Conservation (phyloP, 2,888 invertebrate species). For the Trilocha varians region DNA sequence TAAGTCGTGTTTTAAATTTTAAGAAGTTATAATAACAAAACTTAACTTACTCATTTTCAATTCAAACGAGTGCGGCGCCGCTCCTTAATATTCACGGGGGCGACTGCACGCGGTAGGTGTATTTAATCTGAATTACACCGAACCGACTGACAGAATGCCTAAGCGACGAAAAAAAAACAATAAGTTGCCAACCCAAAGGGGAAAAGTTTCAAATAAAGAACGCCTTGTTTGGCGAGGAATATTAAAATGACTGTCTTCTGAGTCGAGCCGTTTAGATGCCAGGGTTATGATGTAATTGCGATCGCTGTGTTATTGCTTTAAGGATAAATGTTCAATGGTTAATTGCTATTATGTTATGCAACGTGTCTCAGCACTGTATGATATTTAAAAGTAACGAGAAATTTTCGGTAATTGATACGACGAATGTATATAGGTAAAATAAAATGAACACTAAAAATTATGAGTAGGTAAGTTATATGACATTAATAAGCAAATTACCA, state of each 20-base stretch:
- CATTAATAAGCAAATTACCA: too few relatives aligned
- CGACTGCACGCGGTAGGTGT: constrained; percentile 56
- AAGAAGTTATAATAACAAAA: constrained; percentile 55
- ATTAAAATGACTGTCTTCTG: constrained; percentile 49
- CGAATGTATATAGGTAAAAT: too few relatives aligned
- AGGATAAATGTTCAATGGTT: too few relatives aligned
- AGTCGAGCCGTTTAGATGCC: constrained; percentile 39
- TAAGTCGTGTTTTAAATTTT: background rate
- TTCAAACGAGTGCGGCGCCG: constrained; percentile 44
- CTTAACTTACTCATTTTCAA: constrained; percentile 55
- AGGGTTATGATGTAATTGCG: too few relatives aligned
- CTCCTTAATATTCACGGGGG: constrained; percentile 52
- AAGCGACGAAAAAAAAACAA: constrained; percentile 51
- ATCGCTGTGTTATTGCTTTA: too few relatives aligned
- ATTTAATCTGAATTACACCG: constrained; percentile 66
- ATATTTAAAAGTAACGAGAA: too few relatives aligned
- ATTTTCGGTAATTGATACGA: too few relatives aligned
- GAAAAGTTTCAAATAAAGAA: constrained; percentile 47
- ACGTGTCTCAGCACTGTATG: too few relatives aligned
- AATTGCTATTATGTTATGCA: too few relatives aligned
- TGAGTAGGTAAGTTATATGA: too few relatives aligned
- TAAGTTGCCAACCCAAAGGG: constrained; percentile 43
- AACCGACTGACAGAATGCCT: constrained; percentile 62
- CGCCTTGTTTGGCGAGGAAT: constrained; percentile 49
- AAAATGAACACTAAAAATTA: too few relatives aligned